Percentiles rank a stretch among this genome's conserved stretches.
Conservation (phyloP, 1,140 invertebrate genomes). For the Scylla paramamosain region DNA sequence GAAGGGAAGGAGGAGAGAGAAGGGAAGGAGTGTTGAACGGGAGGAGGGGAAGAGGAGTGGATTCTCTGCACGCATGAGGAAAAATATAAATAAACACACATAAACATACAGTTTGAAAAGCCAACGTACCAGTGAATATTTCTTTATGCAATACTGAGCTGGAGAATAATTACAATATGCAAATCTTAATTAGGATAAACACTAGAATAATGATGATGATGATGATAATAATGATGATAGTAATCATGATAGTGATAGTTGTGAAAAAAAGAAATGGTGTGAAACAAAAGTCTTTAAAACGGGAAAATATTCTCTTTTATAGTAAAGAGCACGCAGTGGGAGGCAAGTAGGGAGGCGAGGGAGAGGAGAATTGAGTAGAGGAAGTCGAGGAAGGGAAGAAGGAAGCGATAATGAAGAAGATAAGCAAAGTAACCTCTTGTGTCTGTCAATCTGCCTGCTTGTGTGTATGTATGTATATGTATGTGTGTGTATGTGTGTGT, state of each 20-base stretch:
- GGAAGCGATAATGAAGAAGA: neutral
- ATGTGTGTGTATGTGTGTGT: constrained; percentile 64
- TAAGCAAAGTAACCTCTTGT: neutral
- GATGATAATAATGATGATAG: no score
- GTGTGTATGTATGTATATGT: constrained; percentile 57
- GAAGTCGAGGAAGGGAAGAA: neutral
- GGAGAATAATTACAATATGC: no score
- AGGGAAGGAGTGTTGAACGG: neutral
- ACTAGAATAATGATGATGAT: neutral
- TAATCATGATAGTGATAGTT: neutral
- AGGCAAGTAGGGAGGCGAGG: neutral
- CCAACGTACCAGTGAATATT: no score
- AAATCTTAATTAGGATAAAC: neutral
- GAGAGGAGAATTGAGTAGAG: neutral
- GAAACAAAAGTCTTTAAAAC: neutral
- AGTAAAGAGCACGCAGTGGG: neutral
- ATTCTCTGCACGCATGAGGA: no score
- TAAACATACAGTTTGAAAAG: no score
- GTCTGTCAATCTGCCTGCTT: neutral
- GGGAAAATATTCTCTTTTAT: no score
- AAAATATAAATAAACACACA: no score
- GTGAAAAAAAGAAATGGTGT: neutral
- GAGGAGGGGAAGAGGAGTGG: neutral
- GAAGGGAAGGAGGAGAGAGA: neutral
- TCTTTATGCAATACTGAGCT: no score